These are phyloP conservation scores for Xerus rutilus DNA, from an alignment of 2,797 vertebrate genomes.

Conservation along the genomic window DNA sequence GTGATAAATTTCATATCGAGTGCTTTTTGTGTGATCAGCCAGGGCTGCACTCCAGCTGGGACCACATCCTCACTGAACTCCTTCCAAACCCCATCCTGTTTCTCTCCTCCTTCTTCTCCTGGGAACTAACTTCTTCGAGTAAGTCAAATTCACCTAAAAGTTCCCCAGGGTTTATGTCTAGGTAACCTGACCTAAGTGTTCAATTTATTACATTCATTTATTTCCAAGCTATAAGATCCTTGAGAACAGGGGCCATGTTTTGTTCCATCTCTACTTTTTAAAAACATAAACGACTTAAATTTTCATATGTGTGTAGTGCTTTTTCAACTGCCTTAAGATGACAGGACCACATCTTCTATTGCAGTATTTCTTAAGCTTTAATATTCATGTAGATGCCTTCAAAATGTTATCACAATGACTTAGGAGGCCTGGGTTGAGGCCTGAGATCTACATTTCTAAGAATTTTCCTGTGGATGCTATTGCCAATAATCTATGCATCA, in stretches of 20 bases:
- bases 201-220: not conserved
- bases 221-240: not conserved
- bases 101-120: not conserved
- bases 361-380: not conserved
- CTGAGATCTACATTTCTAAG: not conserved
- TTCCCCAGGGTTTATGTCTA: not conserved
- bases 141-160: not conserved
- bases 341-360: not conserved
- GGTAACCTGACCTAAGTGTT: not conserved
- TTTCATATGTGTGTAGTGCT: not conserved
- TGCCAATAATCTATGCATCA: not conserved
- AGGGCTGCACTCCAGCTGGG: not conserved
- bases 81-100: not conserved
- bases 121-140: not conserved
- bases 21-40: not conserved
- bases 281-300: not conserved
- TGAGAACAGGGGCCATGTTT: not conserved
- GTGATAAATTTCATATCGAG: not conserved
- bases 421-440: not conserved
- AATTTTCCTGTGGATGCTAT: not conserved
- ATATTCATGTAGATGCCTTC: not conserved
- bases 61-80: not conserved
- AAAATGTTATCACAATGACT: not conserved
- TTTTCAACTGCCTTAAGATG: not conserved
- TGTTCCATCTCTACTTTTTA: conserved; percentile 7